A percentile compares a stretch with the other conserved stretches of the same genome.
These are phyloP conservation scores for Gonatopus flavifemur DNA, from an alignment of 1,140 invertebrate species.

Conservation along the genomic window DNA sequence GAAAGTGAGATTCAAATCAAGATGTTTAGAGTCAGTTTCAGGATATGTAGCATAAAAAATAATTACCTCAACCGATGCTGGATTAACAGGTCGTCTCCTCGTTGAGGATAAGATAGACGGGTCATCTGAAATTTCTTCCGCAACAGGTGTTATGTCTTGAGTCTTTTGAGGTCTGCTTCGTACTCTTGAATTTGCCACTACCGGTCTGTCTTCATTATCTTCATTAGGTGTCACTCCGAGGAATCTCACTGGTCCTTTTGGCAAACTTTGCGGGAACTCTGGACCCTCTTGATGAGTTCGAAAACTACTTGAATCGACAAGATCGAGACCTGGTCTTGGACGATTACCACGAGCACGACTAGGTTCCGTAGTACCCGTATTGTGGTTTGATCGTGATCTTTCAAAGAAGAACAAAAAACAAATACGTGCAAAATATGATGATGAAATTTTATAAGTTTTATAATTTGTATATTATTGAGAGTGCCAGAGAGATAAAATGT, in stretches of 20 bases:
- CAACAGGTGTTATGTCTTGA: constrained; percentile 38
- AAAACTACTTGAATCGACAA: constrained; percentile 78
- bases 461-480: too few relatives aligned
- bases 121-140: constrained; percentile 36
- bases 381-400: constrained; percentile 51
- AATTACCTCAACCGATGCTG: constrained; percentile 33
- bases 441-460: too few relatives aligned
- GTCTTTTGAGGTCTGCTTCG: constrained; percentile 39
- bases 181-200: constrained; percentile 14
- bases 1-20: too few relatives aligned
- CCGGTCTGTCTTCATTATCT: constrained; percentile 48
- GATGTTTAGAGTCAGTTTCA: neutral
- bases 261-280: constrained; percentile 56
- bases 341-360: constrained; percentile 61
- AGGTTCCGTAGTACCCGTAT: constrained; percentile 49
- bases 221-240: constrained; percentile 64
- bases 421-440: too few relatives aligned
- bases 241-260: constrained; percentile 62
- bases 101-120: constrained; percentile 9
- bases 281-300: constrained; percentile 69
- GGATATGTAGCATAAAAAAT: neutral
- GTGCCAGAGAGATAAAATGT: too few relatives aligned
- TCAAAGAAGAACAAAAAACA: too few relatives aligned
- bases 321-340: constrained; percentile 70
- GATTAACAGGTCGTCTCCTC: constrained; percentile 35